Conservation (phyloP, 1,140 invertebrate genomes). For the Oreohelix idahoensis region DNA sequence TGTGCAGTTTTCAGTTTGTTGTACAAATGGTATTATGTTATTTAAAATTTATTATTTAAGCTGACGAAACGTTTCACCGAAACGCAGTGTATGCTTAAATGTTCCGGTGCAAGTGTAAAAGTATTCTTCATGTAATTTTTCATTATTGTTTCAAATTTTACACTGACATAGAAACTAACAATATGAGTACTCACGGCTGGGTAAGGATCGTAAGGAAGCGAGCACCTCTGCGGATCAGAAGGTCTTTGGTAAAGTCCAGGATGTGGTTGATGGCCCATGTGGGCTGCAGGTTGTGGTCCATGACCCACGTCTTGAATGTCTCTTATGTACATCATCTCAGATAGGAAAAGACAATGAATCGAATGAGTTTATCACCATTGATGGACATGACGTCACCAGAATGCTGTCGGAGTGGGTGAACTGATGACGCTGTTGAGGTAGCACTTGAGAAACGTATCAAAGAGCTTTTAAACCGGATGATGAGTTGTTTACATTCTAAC, state of each 20-base stretch:
- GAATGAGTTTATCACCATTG: neutral
- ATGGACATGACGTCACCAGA: neutral
- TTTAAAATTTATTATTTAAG: too few relatives aligned
- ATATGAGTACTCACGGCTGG: neutral
- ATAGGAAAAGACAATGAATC: neutral
- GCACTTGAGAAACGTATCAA: neutral
- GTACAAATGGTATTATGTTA: too few relatives aligned
- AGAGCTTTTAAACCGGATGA: neutral
- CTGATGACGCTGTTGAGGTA: too few relatives aligned
- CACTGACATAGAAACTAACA: neutral
- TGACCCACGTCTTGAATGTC: slow-evolving; percentile 1
- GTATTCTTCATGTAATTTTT: too few relatives aligned
- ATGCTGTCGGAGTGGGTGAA: neutral
- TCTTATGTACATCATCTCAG: slow-evolving; percentile 12
- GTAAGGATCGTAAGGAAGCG: neutral
- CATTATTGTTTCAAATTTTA: too few relatives aligned
- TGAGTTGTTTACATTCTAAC: too few relatives aligned
- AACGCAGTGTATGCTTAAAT: too few relatives aligned
- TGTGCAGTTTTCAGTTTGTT: too few relatives aligned
- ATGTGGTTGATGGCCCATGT: neutral
- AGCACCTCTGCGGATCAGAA: neutral
- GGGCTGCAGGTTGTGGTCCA: neutral
- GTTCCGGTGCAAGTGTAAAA: too few relatives aligned
- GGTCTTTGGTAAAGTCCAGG: neutral
- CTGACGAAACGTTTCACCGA: too few relatives aligned